phyloP scores from a whole-genome alignment of 2,113 vertebrate genomes.

The Tachysurus vachellii region DNA sequence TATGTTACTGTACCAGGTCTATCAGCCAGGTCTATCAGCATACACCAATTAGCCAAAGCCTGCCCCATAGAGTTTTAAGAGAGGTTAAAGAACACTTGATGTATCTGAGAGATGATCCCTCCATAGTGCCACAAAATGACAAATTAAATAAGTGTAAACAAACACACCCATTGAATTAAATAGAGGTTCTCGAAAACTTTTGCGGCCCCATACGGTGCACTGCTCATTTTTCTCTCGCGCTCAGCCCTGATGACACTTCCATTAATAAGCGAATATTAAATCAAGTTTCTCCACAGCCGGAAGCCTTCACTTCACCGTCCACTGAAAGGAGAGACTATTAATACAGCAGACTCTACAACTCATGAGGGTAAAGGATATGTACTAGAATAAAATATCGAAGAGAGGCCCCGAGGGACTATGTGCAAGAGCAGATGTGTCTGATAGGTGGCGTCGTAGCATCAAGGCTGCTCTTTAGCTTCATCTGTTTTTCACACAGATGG shows the following conservation, averaged over 20 bases:
- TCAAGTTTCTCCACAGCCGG: slow-evolving; percentile 54
- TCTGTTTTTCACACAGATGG: slow-evolving; percentile 43
- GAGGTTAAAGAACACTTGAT: slow-evolving; percentile 44
- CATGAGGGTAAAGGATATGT: slow-evolving; percentile 47
- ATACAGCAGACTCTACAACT: slow-evolving; percentile 49
- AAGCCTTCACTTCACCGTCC: slow-evolving; percentile 55
- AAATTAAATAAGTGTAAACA: slow-evolving; percentile 60
- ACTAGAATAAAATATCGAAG: slow-evolving; percentile 41
- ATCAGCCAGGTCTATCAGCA: neutral
- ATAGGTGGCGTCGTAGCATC: slow-evolving; percentile 42
- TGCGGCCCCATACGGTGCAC: slow-evolving; percentile 37
- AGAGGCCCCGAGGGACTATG: slow-evolving; percentile 19
- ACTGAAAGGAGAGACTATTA: slow-evolving; percentile 57
- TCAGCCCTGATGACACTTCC: slow-evolving; percentile 55
- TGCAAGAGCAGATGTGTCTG: slow-evolving; percentile 29
- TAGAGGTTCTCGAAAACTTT: slow-evolving; percentile 43
- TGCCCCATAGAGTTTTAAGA: neutral
- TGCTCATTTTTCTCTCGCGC: slow-evolving; percentile 57
- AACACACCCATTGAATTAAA: slow-evolving; percentile 53
- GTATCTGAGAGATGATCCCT: slow-evolving; percentile 50
- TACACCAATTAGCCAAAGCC: neutral
- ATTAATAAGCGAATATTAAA: slow-evolving; percentile 68
- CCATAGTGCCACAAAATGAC: slow-evolving; percentile 38
- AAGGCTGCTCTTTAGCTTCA: slow-evolving; percentile 5
- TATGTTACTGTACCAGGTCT: neutral